Evolutionary conservation across 64 coral and sea anemone species (phyloP).

Genomic region (Acropora tenuis): DNA sequence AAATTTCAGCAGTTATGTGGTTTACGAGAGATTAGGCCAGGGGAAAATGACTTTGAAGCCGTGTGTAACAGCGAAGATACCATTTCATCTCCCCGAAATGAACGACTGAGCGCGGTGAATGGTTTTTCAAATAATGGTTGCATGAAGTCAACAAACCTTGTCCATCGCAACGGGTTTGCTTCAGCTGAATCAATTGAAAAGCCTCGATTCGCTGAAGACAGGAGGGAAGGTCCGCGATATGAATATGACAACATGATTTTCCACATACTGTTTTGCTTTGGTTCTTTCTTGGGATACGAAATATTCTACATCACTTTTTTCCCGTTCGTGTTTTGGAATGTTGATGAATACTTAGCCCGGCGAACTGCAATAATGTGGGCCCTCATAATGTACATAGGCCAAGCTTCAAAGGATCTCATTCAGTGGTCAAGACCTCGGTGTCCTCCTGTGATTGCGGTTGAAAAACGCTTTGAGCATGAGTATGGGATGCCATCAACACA

Average conservation of each 20-base stretch:
- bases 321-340: conserved; percentile 92
- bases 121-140: neutral
- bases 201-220: neutral
- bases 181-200: conserved; percentile 6
- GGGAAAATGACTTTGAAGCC: neutral
- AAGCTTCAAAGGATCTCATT: conserved; percentile 85
- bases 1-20: conserved; percentile 82
- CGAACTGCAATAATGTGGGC: conserved; percentile 82
- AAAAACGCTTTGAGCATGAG: conserved; percentile 81
- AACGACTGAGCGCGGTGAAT: neutral
- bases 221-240: conserved; percentile 17
- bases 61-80: conserved; percentile 27
- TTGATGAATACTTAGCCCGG: conserved; percentile 84
- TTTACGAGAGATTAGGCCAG: conserved; percentile 39
- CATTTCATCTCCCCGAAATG: neutral
- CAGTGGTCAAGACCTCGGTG: conserved; percentile 84
- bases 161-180: conserved; percentile 65
- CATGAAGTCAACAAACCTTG: neutral
- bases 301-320: conserved; percentile 93
- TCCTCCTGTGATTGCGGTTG: conserved; percentile 82
- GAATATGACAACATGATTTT: conserved; percentile 73
- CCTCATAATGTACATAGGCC: conserved; percentile 87
- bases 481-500: conserved; percentile 93
- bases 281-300: conserved; percentile 86
- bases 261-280: conserved; percentile 79